Base-by-base conservation (phyloP, 2,113 vertebrate genomes). In the Sinosuthora webbiana region DNA sequence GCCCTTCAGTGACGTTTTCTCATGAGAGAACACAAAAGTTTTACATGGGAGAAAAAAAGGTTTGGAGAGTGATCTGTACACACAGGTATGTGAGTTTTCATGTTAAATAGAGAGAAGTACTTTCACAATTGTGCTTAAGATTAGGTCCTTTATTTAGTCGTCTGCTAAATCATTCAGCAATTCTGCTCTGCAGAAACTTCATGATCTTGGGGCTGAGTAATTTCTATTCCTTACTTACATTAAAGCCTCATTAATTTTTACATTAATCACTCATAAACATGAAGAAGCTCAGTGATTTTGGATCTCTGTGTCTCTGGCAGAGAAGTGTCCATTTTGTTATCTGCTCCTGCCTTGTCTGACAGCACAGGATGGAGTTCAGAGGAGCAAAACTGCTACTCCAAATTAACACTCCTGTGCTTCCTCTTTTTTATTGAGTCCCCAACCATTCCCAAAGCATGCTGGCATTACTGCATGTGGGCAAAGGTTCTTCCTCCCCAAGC, bases 201-300 rank as follows among this genome's bases (percentile, higher is more conserved):
- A 45, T 42, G 42, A 45, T 56, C 75, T 91, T 82, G 79, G 65
- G 70, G 37, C 11, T 55, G 82, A 95, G 55, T 78, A 10, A 75
- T 87, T 93, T 93, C 73, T 82, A 75, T 87, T 52, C 31, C 41
- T 93, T 94, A 84, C 83, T 94, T 83, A 69, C 53, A 69, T 85
- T 86, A 92, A 93, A 91, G 41, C 55, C 84, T 90, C 74, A 68
- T 95, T 94, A 81, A 62, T 78, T 95, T 93, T 64, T 90, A 93
- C 30, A 89, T 80, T 35, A 19, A 93, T 95, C 71, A 91, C 92
- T 87, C 81, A 93, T 71, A 95, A 80, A 96, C 13, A 39, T 25
- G 50, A 50, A 91, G 75, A 62, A 57, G 11, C 31, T 79, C 60
- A 25, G 57, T 70, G 35, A 60, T 85, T 96, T 94, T 89, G 45